A percentile compares a stretch with the other conserved stretches of the same genome.
phyloP scores from a whole-genome alignment of 2,888 invertebrate species.

The Cryptus armator region DNA sequence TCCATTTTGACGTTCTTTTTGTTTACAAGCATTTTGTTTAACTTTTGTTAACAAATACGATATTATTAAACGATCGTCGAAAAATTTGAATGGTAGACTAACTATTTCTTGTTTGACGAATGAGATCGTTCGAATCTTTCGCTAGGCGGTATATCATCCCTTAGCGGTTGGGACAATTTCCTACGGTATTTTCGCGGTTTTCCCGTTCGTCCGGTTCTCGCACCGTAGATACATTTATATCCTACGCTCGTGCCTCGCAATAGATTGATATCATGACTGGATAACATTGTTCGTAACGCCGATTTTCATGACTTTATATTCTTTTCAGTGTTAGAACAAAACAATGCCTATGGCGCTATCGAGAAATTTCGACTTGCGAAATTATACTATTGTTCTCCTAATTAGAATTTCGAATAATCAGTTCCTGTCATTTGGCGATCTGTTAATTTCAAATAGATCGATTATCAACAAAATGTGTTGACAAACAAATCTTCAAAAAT shows the following conservation, averaged over 20 bases:
- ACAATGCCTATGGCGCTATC: not conserved
- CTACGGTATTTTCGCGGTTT: constrained; percentile 69
- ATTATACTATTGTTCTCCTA: not conserved
- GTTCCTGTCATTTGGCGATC: not conserved
- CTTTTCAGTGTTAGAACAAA: not conserved
- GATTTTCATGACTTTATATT: constrained; percentile 16
- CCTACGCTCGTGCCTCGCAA: constrained; percentile 23
- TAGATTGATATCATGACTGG: constrained; percentile 66
- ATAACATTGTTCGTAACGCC: constrained; percentile 60
- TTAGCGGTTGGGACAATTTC: constrained; percentile 34
- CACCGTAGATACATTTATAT: constrained; percentile 56
- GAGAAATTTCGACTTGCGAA: constrained; percentile 13
- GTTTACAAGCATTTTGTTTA: not conserved
- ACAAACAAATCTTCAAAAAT: not conserved
- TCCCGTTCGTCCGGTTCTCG: constrained; percentile 55
- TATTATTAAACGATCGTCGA: not conserved
- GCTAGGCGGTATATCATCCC: constrained; percentile 23
- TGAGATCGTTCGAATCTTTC: constrained; percentile 34
- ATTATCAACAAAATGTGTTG: constrained; percentile 22
- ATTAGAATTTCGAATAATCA: not conserved
- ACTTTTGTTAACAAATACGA: not conserved
- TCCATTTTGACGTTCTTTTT: not conserved
- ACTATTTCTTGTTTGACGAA: not conserved
- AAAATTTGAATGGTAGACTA: not conserved
- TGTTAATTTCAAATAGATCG: constrained; percentile 24